A percentile compares a stretch with the other conserved stretches of the same genome.
These are phyloP conservation scores for Aythya fuligula DNA, from an alignment of 2,797 vertebrate genomes.

Conservation along the genomic window DNA sequence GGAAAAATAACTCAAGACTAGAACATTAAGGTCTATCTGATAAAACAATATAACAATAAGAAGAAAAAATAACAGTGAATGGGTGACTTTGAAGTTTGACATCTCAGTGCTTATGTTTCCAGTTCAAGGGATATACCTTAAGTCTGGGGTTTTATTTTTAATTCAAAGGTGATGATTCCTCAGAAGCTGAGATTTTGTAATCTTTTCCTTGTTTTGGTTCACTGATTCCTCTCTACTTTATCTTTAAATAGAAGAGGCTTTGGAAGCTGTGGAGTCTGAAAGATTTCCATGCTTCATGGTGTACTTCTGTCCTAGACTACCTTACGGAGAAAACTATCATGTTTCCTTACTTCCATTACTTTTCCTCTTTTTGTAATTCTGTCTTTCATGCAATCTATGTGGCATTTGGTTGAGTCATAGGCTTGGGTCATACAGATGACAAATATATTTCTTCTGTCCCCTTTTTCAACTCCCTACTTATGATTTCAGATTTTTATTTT, in stretches of 20 bases:
- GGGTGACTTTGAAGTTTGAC: not conserved
- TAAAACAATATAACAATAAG: not conserved
- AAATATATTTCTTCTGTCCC: not conserved
- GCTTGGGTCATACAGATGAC: not conserved
- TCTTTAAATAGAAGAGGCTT: not conserved
- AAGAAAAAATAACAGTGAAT: not conserved
- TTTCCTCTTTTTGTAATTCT: not conserved
- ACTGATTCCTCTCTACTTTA: not conserved
- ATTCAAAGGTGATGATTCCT: not conserved
- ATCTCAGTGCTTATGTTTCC: not conserved
- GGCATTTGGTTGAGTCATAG: not conserved
- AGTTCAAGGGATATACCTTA: not conserved
- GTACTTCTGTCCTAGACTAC: not conserved
- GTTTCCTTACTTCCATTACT: not conserved
- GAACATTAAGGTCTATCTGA: not conserved
- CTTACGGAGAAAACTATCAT: rapidly evolving
- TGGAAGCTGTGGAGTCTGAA: not conserved
- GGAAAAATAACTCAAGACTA: not conserved
- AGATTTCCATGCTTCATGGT: not conserved
- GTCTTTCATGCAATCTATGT: not conserved
- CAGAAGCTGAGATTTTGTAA: not conserved
- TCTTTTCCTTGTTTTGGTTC: not conserved
- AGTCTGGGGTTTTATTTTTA: not conserved
- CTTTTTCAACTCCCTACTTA: not conserved
- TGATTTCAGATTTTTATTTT: not conserved